Percentiles rank a stretch among this genome's conserved stretches.
Conservation (phyloP, 2,113 vertebrate genomes). For the Nesogale talazaci region DNA sequence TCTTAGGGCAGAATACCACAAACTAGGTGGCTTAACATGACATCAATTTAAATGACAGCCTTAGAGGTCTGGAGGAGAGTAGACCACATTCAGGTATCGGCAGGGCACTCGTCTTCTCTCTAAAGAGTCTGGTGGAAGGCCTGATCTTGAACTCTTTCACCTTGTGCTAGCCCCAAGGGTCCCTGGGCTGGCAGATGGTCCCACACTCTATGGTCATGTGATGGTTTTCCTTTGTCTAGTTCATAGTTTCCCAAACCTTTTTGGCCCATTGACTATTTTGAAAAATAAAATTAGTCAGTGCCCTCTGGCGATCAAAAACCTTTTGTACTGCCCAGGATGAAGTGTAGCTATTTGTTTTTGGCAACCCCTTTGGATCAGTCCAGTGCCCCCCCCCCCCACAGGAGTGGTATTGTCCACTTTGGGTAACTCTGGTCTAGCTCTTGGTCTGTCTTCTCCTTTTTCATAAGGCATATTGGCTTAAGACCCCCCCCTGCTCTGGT, state of each 20-base stretch:
- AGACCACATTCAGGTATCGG: background rate
- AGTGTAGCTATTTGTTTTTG: too few species aligned
- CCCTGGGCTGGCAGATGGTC: background rate
- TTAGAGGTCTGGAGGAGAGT: background rate
- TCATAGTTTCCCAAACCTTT: background rate
- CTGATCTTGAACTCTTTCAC: background rate
- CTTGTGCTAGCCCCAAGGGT: background rate
- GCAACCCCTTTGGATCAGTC: too few species aligned
- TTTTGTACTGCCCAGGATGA: too few species aligned
- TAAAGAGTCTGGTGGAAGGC: background rate
- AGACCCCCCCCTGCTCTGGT: too few species aligned
- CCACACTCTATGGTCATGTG: background rate
- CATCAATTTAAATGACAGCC: background rate
- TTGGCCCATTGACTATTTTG: too few species aligned
- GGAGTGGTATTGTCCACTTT: too few species aligned
- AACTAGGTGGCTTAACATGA: background rate
- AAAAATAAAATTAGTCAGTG: too few species aligned
- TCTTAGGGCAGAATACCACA: background rate
- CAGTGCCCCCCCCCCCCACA: too few species aligned
- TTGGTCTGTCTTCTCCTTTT: too few species aligned
- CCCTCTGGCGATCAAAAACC: too few species aligned
- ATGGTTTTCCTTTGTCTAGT: background rate
- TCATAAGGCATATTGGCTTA: too few species aligned
- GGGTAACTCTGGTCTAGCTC: too few species aligned
- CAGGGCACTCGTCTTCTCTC: background rate